Evolutionary conservation across 2,797 vertebrate genomes (phyloP).

Genomic region (Rhinatrema bivittatum): DNA sequence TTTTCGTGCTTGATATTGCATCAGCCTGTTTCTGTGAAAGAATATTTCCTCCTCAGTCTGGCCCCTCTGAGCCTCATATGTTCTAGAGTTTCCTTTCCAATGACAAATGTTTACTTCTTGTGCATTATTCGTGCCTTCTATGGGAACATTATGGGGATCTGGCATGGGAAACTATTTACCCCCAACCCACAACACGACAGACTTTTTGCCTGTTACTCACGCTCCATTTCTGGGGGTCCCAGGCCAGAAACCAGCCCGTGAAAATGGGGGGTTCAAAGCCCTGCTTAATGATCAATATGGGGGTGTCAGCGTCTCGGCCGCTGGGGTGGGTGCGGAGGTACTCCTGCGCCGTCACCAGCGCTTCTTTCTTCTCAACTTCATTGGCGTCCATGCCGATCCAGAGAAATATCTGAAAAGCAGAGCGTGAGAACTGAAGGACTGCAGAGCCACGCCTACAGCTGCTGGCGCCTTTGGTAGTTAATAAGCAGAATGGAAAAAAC

Average conservation of each 20-base stretch:
- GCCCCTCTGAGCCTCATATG: too few relatives aligned
- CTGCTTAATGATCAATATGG: slow-evolving; percentile 72
- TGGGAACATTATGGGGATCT: too few relatives aligned
- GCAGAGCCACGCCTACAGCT: too few relatives aligned
- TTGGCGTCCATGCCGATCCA: slow-evolving; percentile 78
- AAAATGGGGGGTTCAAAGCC: slow-evolving; percentile 81
- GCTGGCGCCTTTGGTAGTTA: too few relatives aligned
- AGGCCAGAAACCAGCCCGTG: slow-evolving; percentile 83
- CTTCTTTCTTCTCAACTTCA: slow-evolving; percentile 58
- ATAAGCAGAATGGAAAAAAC: too few relatives aligned
- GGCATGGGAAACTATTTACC: too few relatives aligned
- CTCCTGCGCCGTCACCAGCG: slow-evolving; percentile 59
- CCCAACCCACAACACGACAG: too few relatives aligned
- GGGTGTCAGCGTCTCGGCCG: slow-evolving; percentile 63
- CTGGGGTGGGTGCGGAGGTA: slow-evolving; percentile 78
- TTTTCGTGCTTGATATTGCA: too few relatives aligned
- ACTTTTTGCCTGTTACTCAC: slow-evolving; percentile 60
- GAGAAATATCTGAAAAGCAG: slow-evolving; percentile 64
- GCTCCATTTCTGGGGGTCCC: slow-evolving; percentile 77
- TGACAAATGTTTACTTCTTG: too few relatives aligned
- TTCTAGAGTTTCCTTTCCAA: too few relatives aligned
- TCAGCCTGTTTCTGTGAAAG: too few relatives aligned
- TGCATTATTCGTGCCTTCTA: too few relatives aligned
- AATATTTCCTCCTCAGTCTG: neutral
- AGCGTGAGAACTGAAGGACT: neutral